Evolutionary conservation across 2,888 invertebrate genomes (phyloP).

Genomic region (Steinernema hermaphroditum): DNA sequence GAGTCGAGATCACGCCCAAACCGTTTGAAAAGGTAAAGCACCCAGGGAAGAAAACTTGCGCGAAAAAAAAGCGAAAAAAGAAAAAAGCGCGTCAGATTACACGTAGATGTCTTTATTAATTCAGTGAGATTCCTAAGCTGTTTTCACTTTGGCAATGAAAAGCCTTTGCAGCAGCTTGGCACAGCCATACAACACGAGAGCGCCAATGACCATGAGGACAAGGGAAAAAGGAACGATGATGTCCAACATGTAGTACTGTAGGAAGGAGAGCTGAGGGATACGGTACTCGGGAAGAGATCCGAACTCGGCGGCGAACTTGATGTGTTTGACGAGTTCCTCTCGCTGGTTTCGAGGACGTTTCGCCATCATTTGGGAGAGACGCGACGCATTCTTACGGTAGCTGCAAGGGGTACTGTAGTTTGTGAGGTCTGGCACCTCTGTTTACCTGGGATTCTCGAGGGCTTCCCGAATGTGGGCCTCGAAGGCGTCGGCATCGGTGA

Average conservation of each 20-base stretch:
- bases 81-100: no score
- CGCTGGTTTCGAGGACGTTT: slow-evolving; percentile 43
- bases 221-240: slow-evolving; percentile 1
- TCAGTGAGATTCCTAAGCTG: no score
- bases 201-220: no score
- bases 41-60: no score
- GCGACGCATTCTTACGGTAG: slow-evolving; percentile 37
- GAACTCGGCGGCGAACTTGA: slow-evolving; percentile 45
- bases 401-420: not conserved
- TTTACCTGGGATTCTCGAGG: slow-evolving; percentile 42
- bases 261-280: slow-evolving; percentile 31
- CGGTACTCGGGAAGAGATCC: slow-evolving; percentile 14
- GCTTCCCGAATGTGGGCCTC: slow-evolving; percentile 37
- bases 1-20: no score
- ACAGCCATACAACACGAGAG: no score
- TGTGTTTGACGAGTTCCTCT: slow-evolving; percentile 45
- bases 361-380: slow-evolving; percentile 42
- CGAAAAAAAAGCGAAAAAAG: no score
- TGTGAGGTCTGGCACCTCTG: not conserved
- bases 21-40: no score
- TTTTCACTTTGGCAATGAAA: no score
- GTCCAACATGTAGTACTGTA: slow-evolving; percentile 36
- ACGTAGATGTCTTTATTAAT: no score
- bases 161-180: no score
- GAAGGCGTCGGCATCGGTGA: slow-evolving; percentile 35